Evolutionary conservation across 2,888 invertebrate genomes (phyloP).

Genomic region (Geotrupes spiniger): DNA sequence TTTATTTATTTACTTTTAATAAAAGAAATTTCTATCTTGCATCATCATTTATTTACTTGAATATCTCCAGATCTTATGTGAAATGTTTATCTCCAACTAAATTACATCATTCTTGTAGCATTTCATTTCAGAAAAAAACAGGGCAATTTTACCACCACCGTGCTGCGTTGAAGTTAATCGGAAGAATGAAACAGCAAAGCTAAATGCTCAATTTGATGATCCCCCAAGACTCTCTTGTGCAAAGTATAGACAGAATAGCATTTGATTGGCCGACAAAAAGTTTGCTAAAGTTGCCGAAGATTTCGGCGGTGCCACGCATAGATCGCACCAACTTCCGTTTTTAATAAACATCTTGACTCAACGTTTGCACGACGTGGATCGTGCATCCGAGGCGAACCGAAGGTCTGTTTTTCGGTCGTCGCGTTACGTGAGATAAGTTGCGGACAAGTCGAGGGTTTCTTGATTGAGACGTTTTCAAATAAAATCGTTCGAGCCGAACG

Average conservation of each 20-base stretch:
- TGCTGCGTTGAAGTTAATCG: constrained; percentile 5
- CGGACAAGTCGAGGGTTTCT: constrained; percentile 49
- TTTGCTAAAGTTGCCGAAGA: constrained; percentile 49
- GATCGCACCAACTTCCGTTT: constrained; percentile 9
- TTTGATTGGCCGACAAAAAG: constrained; percentile 52
- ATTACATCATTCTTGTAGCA: no score
- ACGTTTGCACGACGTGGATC: no score
- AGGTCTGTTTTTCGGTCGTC: neutral
- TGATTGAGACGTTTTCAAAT: constrained; percentile 51
- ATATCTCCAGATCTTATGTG: no score
- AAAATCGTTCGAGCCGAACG: constrained; percentile 50
- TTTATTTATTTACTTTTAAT: no score
- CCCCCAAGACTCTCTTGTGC: constrained; percentile 36
- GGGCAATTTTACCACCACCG: no score
- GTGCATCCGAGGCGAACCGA: neutral
- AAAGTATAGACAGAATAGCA: constrained; percentile 50
- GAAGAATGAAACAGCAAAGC: constrained; percentile 15
- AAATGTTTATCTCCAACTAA: no score
- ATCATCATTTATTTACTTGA: no score
- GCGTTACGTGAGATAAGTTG: constrained; percentile 40
- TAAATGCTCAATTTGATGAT: constrained; percentile 22
- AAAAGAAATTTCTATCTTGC: no score
- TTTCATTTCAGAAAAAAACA: no score
- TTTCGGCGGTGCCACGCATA: constrained; percentile 27
- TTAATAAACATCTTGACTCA: no score